These are phyloP conservation scores for Eriocheir sinensis DNA, from an alignment of 1,140 invertebrate species.

Conservation along the genomic window DNA sequence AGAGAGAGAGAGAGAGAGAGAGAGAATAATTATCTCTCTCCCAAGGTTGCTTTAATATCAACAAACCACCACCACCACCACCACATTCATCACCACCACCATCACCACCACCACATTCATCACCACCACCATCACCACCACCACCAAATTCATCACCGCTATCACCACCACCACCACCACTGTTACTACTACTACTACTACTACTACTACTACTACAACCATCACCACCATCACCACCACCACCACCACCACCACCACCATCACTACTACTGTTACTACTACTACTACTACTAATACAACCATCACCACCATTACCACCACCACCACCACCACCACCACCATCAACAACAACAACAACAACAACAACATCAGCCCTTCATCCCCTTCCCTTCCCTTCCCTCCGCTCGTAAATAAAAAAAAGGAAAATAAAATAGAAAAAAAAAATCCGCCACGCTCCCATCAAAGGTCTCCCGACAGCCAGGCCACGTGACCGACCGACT, in stretches of 20 bases:
- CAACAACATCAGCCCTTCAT: too few species aligned
- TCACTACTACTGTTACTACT: slow-evolving; percentile 10
- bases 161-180: background rate
- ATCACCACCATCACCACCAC: background rate
- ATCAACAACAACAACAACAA: too few species aligned
- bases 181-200: too few species aligned
- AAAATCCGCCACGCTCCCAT: too few species aligned
- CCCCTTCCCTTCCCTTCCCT: too few species aligned
- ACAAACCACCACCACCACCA: background rate
- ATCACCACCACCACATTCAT: background rate
- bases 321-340: too few species aligned
- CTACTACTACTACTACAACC: background rate
- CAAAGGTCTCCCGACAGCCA: too few species aligned
- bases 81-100: background rate
- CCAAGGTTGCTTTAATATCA: too few species aligned
- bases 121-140: background rate
- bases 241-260: slow-evolving; percentile 4
- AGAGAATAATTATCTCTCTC: too few species aligned
- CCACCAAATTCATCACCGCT: background rate
- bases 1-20: background rate
- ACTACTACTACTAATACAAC: slow-evolving; percentile 16
- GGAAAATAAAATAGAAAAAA: too few species aligned
- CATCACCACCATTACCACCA: background rate
- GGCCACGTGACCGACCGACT: too few species aligned
- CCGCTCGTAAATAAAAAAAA: too few species aligned